These are phyloP conservation scores for Tenualosa ilisha DNA, from an alignment of 2,797 vertebrate species.

Conservation along the genomic window DNA sequence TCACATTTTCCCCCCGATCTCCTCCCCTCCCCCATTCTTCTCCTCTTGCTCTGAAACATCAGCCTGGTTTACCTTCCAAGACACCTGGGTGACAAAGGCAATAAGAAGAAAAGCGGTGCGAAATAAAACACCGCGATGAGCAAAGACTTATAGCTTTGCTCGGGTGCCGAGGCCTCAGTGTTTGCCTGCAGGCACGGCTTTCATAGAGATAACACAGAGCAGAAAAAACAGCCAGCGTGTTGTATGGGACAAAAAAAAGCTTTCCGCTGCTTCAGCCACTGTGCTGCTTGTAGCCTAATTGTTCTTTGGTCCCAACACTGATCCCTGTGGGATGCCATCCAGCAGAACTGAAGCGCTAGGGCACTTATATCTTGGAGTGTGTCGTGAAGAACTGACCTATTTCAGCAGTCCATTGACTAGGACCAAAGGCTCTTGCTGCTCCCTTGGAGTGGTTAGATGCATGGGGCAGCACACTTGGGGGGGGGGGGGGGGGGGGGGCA, in stretches of 20 bases:
- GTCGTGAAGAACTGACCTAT: neutral
- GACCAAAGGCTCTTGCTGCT: neutral
- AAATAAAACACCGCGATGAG: neutral
- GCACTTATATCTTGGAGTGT: neutral
- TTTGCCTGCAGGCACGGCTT: conserved; percentile 1
- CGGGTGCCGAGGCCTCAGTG: neutral
- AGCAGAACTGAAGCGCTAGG: neutral
- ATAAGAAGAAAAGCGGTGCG: neutral
- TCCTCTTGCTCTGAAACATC: neutral
- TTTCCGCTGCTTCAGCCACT: neutral
- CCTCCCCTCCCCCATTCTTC: conserved; percentile 16
- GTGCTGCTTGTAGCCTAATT: neutral
- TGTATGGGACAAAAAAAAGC: neutral
- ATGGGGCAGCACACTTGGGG: neutral
- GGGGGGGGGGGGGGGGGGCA: neutral
- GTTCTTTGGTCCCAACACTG: neutral
- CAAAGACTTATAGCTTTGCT: neutral
- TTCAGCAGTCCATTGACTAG: neutral
- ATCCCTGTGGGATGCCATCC: neutral
- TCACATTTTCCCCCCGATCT: neutral
- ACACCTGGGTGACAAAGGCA: neutral
- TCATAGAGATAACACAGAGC: neutral
- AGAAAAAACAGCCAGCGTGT: neutral
- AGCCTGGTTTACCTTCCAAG: neutral
- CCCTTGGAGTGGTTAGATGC: neutral